These are phyloP conservation scores for Montipora capitata DNA, from an alignment of 92 coral and sea anemone genomes.

Conservation along the genomic window DNA sequence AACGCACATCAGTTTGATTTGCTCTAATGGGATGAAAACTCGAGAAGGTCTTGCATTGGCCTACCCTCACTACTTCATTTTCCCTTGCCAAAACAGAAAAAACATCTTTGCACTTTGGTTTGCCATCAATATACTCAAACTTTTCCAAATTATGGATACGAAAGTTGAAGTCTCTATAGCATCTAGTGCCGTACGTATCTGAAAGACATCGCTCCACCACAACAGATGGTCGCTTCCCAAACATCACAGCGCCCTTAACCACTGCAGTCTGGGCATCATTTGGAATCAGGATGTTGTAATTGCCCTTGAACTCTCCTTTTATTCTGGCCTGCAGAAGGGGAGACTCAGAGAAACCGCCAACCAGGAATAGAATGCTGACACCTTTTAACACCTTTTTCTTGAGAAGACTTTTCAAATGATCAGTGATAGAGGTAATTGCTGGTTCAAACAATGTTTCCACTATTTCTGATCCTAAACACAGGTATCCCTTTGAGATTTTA, in stretches of 20 bases:
- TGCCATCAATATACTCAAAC: not conserved
- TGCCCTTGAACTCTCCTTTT: not conserved
- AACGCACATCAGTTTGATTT: not conserved
- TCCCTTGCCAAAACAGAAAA: conserved; percentile 35
- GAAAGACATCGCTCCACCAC: conserved; percentile 49
- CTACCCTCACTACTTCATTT: conserved; percentile 24
- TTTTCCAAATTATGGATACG: not conserved
- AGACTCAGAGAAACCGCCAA: conserved; percentile 61
- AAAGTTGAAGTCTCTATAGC: not conserved
- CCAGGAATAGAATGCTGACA: conserved; percentile 42
- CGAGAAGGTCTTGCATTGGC: conserved; percentile 22
- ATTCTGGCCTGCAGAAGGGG: conserved; percentile 49
- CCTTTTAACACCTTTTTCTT: not conserved
- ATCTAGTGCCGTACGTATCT: conserved; percentile 42
- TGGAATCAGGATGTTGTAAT: conserved; percentile 39
- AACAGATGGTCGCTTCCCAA: conserved; percentile 42
- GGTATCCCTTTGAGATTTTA: conserved; percentile 45
- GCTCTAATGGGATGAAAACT: not conserved
- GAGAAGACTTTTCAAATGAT: conserved; percentile 18
- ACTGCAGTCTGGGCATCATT: conserved; percentile 54
- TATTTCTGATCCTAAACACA: conserved; percentile 25
- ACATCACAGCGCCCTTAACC: conserved; percentile 62
- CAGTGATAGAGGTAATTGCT: conserved; percentile 21
- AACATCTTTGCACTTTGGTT: conserved; percentile 10
- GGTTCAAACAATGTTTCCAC: conserved; percentile 37